Percentiles rank a stretch among this genome's conserved stretches.
These are phyloP conservation scores for Rhea pennata DNA, from an alignment of 2,113 vertebrate species.

Conservation along the genomic window DNA sequence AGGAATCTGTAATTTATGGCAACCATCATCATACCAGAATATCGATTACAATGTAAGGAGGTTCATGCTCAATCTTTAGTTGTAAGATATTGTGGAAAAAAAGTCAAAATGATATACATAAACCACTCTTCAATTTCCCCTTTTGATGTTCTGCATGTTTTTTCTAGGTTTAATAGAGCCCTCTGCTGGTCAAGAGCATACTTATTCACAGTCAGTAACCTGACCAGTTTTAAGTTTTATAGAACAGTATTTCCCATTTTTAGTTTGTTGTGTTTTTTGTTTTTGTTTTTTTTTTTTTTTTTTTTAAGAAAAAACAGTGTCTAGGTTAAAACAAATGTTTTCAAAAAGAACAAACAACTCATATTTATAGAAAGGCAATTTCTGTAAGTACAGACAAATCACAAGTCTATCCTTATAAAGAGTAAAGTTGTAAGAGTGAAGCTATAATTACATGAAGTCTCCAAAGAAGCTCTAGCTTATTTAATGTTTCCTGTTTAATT, in stretches of 20 bases:
- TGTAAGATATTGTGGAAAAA: no score
- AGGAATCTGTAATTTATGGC: background rate
- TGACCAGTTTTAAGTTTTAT: background rate
- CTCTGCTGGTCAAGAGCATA: background rate
- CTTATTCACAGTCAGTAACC: background rate
- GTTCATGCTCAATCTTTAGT: background rate
- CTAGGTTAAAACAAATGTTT: background rate
- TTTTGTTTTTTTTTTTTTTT: background rate
- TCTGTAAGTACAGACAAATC: background rate
- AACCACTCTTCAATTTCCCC: background rate
- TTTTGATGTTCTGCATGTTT: accelerated
- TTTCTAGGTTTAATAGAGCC: background rate
- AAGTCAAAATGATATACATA: background rate
- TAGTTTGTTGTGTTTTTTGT: no score
- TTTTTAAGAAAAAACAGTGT: background rate
- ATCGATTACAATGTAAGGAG: background rate
- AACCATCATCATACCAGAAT: background rate
- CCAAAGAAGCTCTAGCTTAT: background rate
- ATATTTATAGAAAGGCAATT: background rate
- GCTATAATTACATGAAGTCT: background rate
- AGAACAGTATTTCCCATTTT: background rate
- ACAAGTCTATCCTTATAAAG: background rate
- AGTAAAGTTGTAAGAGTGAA: background rate
- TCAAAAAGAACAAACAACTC: background rate
- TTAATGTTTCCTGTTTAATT: background rate